Evolutionary conservation across 2,113 vertebrate genomes (phyloP).

Genomic region (Gyps fulvus): DNA sequence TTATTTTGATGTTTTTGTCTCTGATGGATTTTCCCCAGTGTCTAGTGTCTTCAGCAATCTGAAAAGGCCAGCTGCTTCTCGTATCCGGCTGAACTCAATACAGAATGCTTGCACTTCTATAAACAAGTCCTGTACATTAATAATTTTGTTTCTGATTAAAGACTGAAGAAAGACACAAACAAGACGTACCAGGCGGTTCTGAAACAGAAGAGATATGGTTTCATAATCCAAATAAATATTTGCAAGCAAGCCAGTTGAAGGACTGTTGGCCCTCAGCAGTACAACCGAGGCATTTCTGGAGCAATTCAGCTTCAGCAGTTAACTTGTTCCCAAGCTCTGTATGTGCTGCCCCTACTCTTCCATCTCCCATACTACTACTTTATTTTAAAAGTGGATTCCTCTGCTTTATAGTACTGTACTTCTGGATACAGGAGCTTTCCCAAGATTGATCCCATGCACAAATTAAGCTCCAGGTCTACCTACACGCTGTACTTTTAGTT

Average conservation of each 20-base stretch:
- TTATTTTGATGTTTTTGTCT: constrained; percentile 86
- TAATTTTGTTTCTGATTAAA: constrained; percentile 97
- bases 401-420: background rate
- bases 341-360: background rate
- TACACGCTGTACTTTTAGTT: background rate
- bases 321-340: background rate
- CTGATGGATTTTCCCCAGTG: constrained; percentile 88
- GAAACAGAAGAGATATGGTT: background rate
- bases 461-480: background rate
- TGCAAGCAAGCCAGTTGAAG: background rate
- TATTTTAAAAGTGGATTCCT: background rate
- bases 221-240: background rate
- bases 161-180: constrained; percentile 99
- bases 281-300: background rate
- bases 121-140: constrained; percentile 98
- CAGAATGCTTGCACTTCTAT: constrained; percentile 99
- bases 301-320: background rate
- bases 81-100: constrained; percentile 97
- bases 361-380: background rate
- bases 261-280: background rate
- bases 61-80: constrained; percentile 96
- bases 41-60: constrained; percentile 95
- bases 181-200: constrained; percentile 97
- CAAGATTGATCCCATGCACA: background rate
- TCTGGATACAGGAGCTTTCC: background rate